Conservation (phyloP, 2,888 invertebrate genomes). For the Nomada flava region DNA sequence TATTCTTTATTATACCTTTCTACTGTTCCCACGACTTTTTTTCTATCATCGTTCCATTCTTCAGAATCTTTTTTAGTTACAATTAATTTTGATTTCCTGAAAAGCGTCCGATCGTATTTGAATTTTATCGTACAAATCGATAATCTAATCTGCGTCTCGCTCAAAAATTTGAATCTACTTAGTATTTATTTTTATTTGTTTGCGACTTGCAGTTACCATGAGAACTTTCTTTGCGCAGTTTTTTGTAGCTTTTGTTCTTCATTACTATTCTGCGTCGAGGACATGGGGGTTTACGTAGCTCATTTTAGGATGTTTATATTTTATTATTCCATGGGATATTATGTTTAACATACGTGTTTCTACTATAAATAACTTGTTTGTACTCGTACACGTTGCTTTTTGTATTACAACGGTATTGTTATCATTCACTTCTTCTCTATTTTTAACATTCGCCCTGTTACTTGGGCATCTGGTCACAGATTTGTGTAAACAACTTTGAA, state of each 20-base stretch:
- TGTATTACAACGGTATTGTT: neutral
- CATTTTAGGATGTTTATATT: neutral
- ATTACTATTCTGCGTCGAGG: neutral
- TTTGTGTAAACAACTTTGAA: neutral
- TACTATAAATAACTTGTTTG: neutral
- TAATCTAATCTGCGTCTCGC: too few relatives aligned
- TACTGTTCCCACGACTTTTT: constrained; percentile 10
- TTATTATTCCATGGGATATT: neutral
- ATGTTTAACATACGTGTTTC: neutral
- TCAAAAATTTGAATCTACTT: too few relatives aligned
- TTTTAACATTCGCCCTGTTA: neutral
- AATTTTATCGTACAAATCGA: neutral
- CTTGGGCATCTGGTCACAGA: neutral
- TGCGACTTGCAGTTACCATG: too few relatives aligned
- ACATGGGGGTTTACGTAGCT: neutral
- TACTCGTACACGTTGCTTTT: neutral
- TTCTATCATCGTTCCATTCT: neutral
- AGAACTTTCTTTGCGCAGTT: too few relatives aligned
- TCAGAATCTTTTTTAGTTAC: neutral
- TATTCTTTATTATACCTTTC: constrained; percentile 32
- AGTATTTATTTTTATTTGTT: too few relatives aligned
- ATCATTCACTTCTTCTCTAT: neutral
- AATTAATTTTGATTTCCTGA: neutral
- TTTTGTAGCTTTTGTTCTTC: too few relatives aligned
- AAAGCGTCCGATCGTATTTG: neutral